Conservation (phyloP, 2,888 invertebrate species). For the Bruchidius siliquastri region DNA sequence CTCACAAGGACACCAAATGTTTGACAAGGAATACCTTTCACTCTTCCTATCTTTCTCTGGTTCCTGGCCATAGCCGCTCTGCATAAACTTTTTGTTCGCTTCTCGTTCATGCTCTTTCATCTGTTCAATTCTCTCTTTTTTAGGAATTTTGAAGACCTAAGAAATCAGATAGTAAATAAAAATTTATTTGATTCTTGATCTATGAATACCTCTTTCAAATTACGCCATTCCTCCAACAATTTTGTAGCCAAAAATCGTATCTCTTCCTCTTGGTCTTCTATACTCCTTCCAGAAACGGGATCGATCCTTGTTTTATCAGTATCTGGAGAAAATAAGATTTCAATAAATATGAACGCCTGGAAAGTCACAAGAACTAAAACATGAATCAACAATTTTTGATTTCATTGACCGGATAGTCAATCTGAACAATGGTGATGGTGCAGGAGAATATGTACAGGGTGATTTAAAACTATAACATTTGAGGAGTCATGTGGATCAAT, state of each 20-base stretch:
- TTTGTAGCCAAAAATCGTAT: constrained; percentile 58
- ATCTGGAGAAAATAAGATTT: background rate
- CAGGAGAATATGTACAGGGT: too few relatives aligned
- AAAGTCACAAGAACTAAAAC: too few relatives aligned
- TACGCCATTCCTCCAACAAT: constrained; percentile 71
- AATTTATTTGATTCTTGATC: background rate
- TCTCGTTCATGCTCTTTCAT: constrained; percentile 94
- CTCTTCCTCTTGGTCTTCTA: constrained; percentile 45
- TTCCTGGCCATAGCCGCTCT: constrained; percentile 24
- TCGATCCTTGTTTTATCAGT: background rate
- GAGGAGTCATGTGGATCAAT: too few relatives aligned
- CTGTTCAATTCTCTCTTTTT: constrained; percentile 88
- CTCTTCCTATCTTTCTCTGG: constrained; percentile 26
- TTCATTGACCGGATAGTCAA: too few relatives aligned
- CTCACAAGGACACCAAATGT: too few relatives aligned
- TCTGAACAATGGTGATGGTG: too few relatives aligned
- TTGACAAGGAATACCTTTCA: background rate
- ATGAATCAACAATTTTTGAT: too few relatives aligned
- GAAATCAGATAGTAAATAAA: background rate
- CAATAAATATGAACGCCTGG: background rate
- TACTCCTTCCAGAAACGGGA: constrained; percentile 12
- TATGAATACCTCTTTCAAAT: constrained; percentile 56
- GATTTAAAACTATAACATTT: too few relatives aligned
- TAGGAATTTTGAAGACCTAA: constrained; percentile 78
- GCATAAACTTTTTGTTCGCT: constrained; percentile 59